Evolutionary conservation across 2,888 invertebrate genomes (phyloP), one percentile per base, ranked within the genome.

Genomic region (Kuschelorhynchus macadamiae): DNA sequence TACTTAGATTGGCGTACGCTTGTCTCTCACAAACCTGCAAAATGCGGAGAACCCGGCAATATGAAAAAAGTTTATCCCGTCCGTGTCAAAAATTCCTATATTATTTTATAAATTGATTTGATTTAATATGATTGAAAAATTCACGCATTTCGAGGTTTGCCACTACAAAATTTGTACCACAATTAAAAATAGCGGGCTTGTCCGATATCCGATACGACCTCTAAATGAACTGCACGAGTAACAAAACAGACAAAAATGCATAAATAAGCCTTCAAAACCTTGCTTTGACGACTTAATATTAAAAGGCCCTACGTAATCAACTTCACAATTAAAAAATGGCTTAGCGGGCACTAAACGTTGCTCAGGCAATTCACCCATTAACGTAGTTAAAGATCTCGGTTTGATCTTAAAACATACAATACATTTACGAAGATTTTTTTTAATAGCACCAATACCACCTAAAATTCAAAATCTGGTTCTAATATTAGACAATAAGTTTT

Each of bases 221-320:
- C 78, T 2, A 78, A 20, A 20, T 77, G 76, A 0, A 76, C 61
- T 18, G 75, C 74, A 41, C 71, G 74, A 0, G 74, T 73, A 2
- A 71, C 41, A 21, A 77, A 50, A 50, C 76, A 75, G 2, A 77
- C 69, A 44, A 77, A 76, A n/a, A 75, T 12, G 30, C 55, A 61
- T 17, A 61, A 14, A 33, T 67, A 64, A 8, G 50, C 64, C 55
- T 63, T 71, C 1, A 59, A 42, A 18, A 55, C 50, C 25, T 42
- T 30, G 16, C 67, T 39, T 33, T 62, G 55, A 36, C 71, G 52
- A 50, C 11, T 71, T 71, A 18, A 67, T 64, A 11, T 47, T 17
- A 56, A 67, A 70, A 12, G 71, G 70, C 8, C 63, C 67, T 18
- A 56, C 64, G 18, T 64, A 71, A 46, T 72, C 67, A 14, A 57